Evolutionary conservation across 2,888 invertebrate species (phyloP), one percentile per base, ranked within the genome.

Genomic region (Diplolepis rosae): DNA sequence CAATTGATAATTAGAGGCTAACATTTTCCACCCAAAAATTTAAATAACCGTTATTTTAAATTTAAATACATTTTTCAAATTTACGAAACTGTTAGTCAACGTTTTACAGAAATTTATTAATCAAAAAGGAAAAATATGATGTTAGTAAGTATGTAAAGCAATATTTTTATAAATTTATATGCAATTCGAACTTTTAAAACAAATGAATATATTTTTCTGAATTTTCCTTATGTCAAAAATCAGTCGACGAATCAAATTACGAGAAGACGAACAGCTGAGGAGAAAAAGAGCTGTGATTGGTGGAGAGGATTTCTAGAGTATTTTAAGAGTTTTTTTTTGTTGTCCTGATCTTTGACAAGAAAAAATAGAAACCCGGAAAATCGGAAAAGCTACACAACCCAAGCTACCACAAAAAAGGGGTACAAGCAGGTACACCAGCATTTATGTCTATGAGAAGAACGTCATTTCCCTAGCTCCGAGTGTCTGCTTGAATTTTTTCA

Each of bases 341-440:
- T 39, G 22, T 61, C 24, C 27, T 22, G n/a, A n/a, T n/a, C n/a
- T n/a, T n/a, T n/a, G n/a, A n/a, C 39, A 24, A 61, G 35, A 61
- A 35, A 28, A 28, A 61, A 61, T 27, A 61, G 35, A 61, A 39
- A 39, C 39, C 39, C 24, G 39, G 22, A 24, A 61, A 56, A 56
- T 56, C 32, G 22, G 7, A 18, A 48, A 48, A 48, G 22, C 48
- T n/a, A n/a, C n/a, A n/a, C n/a, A n/a, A n/a, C n/a, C n/a, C n/a
- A n/a, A n/a, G n/a, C n/a, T n/a, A n/a, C n/a, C n/a, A n/a, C n/a
- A n/a, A n/a, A n/a, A n/a, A n/a, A n/a, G n/a, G n/a, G n/a, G n/a
- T n/a, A 50, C 22, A 50, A 50, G 50, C 9, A 9, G 22, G 56
- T 56, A 24, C 54, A 54, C 18, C 13, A 54, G 54, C 15, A n/a